These are phyloP conservation scores for Philopedon plagiatum DNA, from an alignment of 2,888 invertebrate genomes.

Conservation along the genomic window DNA sequence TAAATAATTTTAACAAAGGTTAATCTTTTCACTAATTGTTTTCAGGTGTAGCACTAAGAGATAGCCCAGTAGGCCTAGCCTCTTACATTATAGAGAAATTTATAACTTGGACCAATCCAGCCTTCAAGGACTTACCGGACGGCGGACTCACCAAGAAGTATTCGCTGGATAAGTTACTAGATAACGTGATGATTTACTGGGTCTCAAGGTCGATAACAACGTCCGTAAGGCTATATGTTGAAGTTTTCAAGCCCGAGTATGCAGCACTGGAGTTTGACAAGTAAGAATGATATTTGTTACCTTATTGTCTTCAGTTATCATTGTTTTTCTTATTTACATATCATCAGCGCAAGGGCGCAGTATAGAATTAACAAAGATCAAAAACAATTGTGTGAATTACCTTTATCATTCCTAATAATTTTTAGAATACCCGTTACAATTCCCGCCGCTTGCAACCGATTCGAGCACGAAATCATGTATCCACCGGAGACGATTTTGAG, in stretches of 20 bases:
- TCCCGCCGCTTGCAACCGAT: slow-evolving; percentile 82
- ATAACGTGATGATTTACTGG: slow-evolving; percentile 90
- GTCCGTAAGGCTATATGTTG: slow-evolving; percentile 82
- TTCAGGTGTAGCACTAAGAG: slow-evolving; percentile 78
- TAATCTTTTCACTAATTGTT: too few species aligned
- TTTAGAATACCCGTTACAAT: slow-evolving; percentile 76
- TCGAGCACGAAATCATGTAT: slow-evolving; percentile 78
- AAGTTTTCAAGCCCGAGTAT: slow-evolving; percentile 68
- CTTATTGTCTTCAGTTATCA: too few species aligned
- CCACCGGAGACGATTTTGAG: slow-evolving; percentile 74
- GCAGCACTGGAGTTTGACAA: slow-evolving; percentile 19
- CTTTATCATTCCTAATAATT: too few species aligned
- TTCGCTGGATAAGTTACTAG: slow-evolving; percentile 79
- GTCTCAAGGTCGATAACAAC: slow-evolving; percentile 80
- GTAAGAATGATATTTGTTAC: too few species aligned
- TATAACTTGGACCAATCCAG: slow-evolving; percentile 78
- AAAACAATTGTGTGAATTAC: too few species aligned
- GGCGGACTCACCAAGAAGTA: slow-evolving; percentile 79
- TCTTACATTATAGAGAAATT: slow-evolving; percentile 94
- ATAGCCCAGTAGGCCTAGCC: slow-evolving; percentile 88
- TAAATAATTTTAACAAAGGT: too few species aligned
- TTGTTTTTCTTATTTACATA: too few species aligned
- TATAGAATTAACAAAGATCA: too few species aligned
- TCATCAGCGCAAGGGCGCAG: too few species aligned
- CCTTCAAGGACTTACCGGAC: slow-evolving; percentile 71